Base-by-base conservation (phyloP, 2,797 vertebrate species). In the Todus mexicanus region DNA sequence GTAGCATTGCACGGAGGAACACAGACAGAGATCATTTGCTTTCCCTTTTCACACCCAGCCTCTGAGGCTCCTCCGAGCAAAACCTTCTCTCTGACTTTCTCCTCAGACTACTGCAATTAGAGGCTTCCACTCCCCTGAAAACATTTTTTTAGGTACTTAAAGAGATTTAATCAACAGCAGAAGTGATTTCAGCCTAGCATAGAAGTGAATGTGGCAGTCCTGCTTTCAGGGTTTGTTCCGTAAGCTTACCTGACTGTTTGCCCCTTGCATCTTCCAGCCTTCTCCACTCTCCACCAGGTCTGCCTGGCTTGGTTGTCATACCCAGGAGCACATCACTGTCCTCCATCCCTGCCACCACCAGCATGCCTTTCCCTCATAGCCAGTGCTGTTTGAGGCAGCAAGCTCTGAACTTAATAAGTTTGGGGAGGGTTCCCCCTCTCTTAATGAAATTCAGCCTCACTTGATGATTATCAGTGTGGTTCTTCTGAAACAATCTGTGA, bases 81-180 rank as follows among this genome's bases (percentile, higher is more conserved):
- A 77, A 77, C 20, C 40, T 9, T 56, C 59, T 38, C 25, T 82
- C 47, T 38, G 61, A 56, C 61, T 89, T 86, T 75, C 59, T 72
- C 33, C 56, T 80, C 73, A 48, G 51, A n/a, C 51, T 82, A 69
- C 63, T 94, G 78, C 66, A 95, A n/a, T 87, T 87, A 90, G 53
- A 94, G 57, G 56, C 27, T 59, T 94, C 78, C 66, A 74, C 75
- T 78, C 50, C 59, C 56, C 61, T 73, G 69, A 80, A 92, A 82
- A 69, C 29, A 23, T 74, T 90, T 90, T 93, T 96, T 94, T 73
- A 92, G 72, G 79, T 89, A 69, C 87, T 87, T 94, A 43, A 51
- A 79, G 83, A 64, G 78, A 92, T 93, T 82, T 91, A 88, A 93
- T 96, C 66, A 92, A 84, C 79, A 89, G n/a, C 73, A 89, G 50